phyloP scores from a whole-genome alignment of 2,888 invertebrate genomes.

The Steinernema carpocapsae region DNA sequence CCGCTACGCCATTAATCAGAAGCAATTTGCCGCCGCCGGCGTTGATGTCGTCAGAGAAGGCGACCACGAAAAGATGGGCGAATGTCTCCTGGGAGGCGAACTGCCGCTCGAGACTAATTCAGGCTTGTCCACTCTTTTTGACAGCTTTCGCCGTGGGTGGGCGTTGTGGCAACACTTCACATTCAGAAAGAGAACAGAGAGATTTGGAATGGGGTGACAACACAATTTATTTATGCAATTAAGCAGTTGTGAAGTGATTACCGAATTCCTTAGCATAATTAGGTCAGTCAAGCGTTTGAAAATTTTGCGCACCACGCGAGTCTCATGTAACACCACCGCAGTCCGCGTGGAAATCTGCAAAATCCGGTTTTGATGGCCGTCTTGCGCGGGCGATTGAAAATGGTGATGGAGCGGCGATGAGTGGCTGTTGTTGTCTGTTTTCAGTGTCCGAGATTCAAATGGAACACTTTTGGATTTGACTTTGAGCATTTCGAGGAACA shows the following conservation, averaged over 20 bases:
- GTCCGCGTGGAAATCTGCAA: neutral
- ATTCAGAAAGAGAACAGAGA: too few species aligned
- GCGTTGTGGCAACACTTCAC: neutral
- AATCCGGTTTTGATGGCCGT: conserved; percentile 5
- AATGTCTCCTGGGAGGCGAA: conserved; percentile 12
- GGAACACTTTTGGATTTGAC: too few species aligned
- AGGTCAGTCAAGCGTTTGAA: neutral
- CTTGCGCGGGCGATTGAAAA: too few species aligned
- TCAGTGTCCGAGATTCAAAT: too few species aligned
- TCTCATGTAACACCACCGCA: neutral
- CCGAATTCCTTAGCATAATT: neutral
- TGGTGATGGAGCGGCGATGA: neutral
- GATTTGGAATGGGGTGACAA: too few species aligned
- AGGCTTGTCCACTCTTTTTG: neutral
- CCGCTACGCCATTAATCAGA: conserved; percentile 16
- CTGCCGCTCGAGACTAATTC: conserved; percentile 16
- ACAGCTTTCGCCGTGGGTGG: neutral
- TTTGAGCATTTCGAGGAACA: too few species aligned
- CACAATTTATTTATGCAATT: too few species aligned
- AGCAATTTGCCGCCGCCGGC: conserved; percentile 16
- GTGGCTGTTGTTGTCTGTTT: neutral
- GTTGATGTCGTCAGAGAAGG: conserved; percentile 1
- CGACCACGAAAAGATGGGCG: conserved; percentile 13
- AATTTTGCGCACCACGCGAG: neutral
- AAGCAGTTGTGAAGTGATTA: too few species aligned